Conservation (phyloP, 1,140 invertebrate genomes). For the Prorops nasuta region DNA sequence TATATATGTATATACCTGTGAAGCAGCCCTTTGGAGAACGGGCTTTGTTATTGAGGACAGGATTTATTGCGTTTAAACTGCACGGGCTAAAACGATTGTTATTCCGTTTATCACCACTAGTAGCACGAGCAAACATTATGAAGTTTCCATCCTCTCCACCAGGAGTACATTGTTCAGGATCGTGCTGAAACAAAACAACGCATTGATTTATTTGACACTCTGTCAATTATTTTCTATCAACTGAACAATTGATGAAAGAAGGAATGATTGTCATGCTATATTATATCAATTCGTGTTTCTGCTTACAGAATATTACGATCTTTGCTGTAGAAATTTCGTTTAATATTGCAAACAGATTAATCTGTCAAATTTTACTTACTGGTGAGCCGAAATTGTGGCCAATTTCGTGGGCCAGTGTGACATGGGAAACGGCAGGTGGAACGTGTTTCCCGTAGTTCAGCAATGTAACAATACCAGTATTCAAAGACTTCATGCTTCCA, state of each 20-base stretch:
- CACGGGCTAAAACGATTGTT: slow-evolving; percentile 94
- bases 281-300: too few relatives aligned
- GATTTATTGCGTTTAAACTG: slow-evolving; percentile 92
- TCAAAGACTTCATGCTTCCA: slow-evolving; percentile 91
- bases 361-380: too few relatives aligned
- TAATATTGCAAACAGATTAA: too few relatives aligned
- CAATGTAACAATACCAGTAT: slow-evolving; percentile 97
- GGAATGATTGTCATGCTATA: too few relatives aligned
- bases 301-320: too few relatives aligned
- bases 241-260: too few relatives aligned
- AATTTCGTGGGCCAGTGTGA: slow-evolving; percentile 98
- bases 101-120: slow-evolving; percentile 93
- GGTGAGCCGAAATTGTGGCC: slow-evolving; percentile 99
- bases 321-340: too few relatives aligned
- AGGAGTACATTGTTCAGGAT: slow-evolving; percentile 88
- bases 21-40: slow-evolving; percentile 88
- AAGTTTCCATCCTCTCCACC: slow-evolving; percentile 95
- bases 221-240: too few relatives aligned
- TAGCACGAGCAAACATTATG: slow-evolving; percentile 96
- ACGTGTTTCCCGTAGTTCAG: slow-evolving; percentile 99
- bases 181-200: slow-evolving; percentile 69
- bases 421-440: slow-evolving; percentile 96
- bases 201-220: too few relatives aligned
- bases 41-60: slow-evolving; percentile 90
- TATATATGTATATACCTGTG: slow-evolving; percentile 73